phyloP scores from a whole-genome alignment of 2,888 invertebrate genomes.

The Sarcophaga carnaria region DNA sequence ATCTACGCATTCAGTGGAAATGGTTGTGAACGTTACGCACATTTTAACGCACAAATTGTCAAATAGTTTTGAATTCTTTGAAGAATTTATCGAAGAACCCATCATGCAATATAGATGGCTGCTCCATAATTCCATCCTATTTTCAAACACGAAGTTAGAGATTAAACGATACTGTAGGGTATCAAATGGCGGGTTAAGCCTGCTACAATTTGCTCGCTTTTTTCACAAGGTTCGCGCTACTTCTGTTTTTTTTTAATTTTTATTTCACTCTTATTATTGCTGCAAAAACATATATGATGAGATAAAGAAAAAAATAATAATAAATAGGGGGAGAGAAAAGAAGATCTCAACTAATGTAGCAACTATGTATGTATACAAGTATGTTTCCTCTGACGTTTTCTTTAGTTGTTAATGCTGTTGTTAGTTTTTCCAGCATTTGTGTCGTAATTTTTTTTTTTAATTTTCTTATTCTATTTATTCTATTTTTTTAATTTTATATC shows the following conservation, averaged over 20 bases:
- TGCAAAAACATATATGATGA: constrained; percentile 31
- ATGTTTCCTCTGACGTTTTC: constrained; percentile 44
- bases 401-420: constrained; percentile 9
- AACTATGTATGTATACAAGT: constrained; percentile 3
- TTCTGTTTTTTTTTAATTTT: constrained; percentile 17
- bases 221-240: neutral
- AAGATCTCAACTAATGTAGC: constrained; percentile 43
- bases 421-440: constrained; percentile 20
- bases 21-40: no score
- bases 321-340: neutral
- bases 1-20: no score
- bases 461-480: constrained; percentile 25
- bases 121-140: no score
- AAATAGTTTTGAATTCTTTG: no score
- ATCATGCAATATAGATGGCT: no score
- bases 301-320: constrained; percentile 11
- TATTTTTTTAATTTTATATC: constrained; percentile 42
- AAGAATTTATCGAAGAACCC: no score
- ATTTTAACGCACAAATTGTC: no score
- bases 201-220: neutral
- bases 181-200: no score
- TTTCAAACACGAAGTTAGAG: no score
- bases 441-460: neutral
- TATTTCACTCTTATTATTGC: neutral
- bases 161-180: no score